Conservation (phyloP, 2,888 invertebrate species). For the Argyresthia goedartella region DNA sequence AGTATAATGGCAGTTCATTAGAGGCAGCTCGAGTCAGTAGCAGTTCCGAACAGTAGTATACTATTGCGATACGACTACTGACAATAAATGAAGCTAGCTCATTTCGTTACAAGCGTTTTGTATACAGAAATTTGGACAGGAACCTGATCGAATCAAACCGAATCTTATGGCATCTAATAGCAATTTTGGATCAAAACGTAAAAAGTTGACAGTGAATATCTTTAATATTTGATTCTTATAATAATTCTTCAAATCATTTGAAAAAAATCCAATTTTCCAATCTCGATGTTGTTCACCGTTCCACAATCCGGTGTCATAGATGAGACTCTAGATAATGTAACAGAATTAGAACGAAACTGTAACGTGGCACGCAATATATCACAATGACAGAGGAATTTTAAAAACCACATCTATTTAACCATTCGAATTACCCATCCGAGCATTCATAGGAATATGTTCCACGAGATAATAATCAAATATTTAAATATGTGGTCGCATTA, state of each 20-base stretch:
- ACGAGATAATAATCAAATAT: constrained; percentile 57
- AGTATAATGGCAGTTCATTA: constrained; percentile 4
- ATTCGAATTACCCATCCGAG: background rate
- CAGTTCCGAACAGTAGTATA: background rate
- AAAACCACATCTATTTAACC: background rate
- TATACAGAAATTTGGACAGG: too few relatives aligned
- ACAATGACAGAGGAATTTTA: background rate
- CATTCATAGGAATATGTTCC: constrained; percentile 25
- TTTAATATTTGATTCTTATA: too few relatives aligned
- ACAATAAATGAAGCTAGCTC: background rate
- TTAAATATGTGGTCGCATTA: constrained; percentile 36
- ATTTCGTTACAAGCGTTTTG: background rate
- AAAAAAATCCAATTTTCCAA: too few relatives aligned
- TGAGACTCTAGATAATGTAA: too few relatives aligned
- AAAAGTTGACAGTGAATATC: too few relatives aligned
- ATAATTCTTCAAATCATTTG: too few relatives aligned
- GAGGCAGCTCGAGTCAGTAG: background rate
- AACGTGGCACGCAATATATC: background rate
- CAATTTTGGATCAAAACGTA: too few relatives aligned
- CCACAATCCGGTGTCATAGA: too few relatives aligned
- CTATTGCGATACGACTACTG: background rate
- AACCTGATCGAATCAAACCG: too few relatives aligned
- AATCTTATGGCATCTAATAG: too few relatives aligned
- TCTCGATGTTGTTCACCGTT: too few relatives aligned
- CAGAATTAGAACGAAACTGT: background rate